phyloP scores from a whole-genome alignment of 2,797 vertebrate species.

The Rousettus madagascariensis region DNA sequence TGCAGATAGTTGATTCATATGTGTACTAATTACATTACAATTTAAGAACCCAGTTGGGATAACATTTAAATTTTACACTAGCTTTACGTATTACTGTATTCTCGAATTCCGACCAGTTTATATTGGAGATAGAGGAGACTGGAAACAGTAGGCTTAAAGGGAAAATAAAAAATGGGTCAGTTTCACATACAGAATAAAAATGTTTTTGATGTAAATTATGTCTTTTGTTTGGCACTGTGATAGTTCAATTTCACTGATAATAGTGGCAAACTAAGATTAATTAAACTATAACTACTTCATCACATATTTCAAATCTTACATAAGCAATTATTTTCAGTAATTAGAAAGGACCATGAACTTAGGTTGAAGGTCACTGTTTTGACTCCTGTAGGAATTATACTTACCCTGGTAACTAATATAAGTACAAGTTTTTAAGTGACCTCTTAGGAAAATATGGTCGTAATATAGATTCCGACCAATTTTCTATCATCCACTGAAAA shows the following conservation, averaged over 20 bases:
- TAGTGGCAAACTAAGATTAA: constrained; percentile 8
- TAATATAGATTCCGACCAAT: neutral
- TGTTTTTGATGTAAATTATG: neutral
- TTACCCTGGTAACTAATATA: neutral
- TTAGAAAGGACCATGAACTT: constrained; percentile 31
- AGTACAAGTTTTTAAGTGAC: neutral
- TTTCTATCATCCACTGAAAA: neutral
- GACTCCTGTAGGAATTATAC: neutral
- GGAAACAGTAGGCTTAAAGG: neutral
- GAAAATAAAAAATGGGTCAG: neutral
- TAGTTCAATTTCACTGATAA: neutral
- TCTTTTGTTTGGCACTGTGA: neutral
- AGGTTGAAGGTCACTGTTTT: constrained; percentile 33
- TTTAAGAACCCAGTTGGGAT: constrained; percentile 40
- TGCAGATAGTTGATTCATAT: constrained; percentile 9
- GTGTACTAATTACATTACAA: neutral
- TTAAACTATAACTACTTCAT: neutral
- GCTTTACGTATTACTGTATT: neutral
- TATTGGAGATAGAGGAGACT: neutral
- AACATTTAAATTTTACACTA: constrained; percentile 12
- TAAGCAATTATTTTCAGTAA: constrained; percentile 20
- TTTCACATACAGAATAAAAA: neutral
- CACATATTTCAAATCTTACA: neutral
- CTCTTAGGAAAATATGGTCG: constrained; percentile 12
- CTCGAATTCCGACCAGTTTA: constrained; percentile 24